These are phyloP conservation scores for Canis aureus DNA, from an alignment of 2,113 vertebrate species.

Conservation along the genomic window DNA sequence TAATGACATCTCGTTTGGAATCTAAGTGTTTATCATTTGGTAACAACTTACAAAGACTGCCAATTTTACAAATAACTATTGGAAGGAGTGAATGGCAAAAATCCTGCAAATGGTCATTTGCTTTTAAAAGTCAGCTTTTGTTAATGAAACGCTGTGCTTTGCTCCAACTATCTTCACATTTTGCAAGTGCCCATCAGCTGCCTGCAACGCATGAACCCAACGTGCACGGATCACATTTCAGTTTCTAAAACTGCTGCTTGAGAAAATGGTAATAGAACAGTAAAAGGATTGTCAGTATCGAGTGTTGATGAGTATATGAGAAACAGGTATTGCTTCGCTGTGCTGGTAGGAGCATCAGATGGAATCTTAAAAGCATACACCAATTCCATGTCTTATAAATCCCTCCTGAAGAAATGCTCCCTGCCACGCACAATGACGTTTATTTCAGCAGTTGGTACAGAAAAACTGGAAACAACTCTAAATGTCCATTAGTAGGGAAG, in stretches of 20 bases:
- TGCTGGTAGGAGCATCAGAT: too few relatives aligned
- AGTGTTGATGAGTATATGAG: rapidly evolving
- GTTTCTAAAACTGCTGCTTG: not conserved
- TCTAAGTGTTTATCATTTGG: not conserved
- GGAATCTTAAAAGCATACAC: not conserved
- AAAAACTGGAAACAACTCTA: not conserved
- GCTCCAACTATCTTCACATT: not conserved
- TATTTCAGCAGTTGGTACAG: not conserved
- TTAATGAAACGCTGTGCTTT: not conserved
- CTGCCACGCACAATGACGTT: not conserved
- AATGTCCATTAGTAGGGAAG: not conserved
- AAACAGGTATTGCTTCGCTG: not conserved
- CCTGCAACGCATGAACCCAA: rapidly evolving
- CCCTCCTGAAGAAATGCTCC: not conserved
- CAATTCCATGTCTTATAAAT: not conserved
- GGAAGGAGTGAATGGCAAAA: not conserved
- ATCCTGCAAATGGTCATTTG: not conserved
- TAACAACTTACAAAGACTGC: not conserved
- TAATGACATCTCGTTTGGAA: not conserved
- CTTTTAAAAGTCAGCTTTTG: not conserved
- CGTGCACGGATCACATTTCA: rapidly evolving
- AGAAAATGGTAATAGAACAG: not conserved
- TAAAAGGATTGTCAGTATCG: not conserved
- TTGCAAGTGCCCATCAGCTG: not conserved
- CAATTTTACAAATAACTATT: not conserved